phyloP scores from a whole-genome alignment of 2,797 vertebrate species.

The Acanthopagrus latus region DNA sequence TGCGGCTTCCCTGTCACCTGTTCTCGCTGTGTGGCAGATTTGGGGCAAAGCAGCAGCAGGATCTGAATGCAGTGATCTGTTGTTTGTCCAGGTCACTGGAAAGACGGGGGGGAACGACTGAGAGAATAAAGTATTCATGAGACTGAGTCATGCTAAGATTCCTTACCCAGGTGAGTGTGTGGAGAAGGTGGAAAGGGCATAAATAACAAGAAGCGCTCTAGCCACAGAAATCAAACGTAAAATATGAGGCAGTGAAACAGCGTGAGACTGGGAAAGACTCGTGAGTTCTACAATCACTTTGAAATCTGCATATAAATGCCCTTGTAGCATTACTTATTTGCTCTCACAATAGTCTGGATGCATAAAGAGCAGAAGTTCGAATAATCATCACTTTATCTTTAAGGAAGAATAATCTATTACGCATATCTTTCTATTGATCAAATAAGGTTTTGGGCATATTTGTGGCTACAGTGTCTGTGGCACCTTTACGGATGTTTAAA shows the following conservation, averaged over 20 bases:
- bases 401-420: neutral
- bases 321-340: neutral
- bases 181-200: neutral
- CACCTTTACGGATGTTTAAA: neutral
- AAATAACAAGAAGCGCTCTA: neutral
- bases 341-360: neutral
- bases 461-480: neutral
- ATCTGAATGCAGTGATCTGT: neutral
- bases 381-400: neutral
- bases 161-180: neutral
- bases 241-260: no score
- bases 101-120: neutral
- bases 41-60: neutral
- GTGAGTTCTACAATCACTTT: neutral
- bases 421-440: neutral
- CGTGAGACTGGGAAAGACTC: neutral
- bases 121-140: constrained; percentile 35
- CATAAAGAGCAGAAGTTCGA: neutral
- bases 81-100: constrained; percentile 5
- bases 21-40: neutral
- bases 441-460: neutral
- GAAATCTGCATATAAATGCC: neutral
- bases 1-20: constrained; percentile 5
- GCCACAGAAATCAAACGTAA: neutral
- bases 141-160: neutral